Conservation (phyloP, 2,797 vertebrate genomes). For the Nasua narica region DNA sequence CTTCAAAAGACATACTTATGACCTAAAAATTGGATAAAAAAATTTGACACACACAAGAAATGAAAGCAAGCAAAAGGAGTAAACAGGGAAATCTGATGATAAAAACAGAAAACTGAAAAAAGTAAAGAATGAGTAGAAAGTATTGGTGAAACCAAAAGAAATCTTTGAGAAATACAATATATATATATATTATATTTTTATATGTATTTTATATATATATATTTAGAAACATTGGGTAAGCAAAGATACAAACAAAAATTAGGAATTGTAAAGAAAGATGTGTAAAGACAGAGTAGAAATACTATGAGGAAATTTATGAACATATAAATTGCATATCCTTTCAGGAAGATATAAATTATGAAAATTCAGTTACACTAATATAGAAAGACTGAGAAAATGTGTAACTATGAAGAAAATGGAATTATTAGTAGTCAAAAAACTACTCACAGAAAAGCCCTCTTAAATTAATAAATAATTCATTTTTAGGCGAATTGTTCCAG, state of each 20-base stretch:
- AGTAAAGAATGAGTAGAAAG: neutral
- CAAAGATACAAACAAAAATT: neutral
- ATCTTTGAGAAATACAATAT: neutral
- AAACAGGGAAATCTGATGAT: neutral
- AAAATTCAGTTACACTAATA: neutral
- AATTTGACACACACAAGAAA: neutral
- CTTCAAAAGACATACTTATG: neutral
- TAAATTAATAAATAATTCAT: neutral
- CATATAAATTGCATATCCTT: neutral
- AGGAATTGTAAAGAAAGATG: neutral
- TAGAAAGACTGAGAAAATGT: neutral
- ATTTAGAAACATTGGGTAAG: neutral
- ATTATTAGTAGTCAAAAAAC: neutral
- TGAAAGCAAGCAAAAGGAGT: neutral
- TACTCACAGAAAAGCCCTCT: neutral
- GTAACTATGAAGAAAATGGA: neutral
- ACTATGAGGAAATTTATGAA: neutral
- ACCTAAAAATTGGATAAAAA: neutral
- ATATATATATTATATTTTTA: too few relatives aligned
- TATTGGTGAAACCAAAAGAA: neutral
- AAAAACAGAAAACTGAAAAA: neutral
- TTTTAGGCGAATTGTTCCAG: neutral
- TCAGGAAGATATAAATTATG: neutral
- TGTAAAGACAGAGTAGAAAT: neutral
- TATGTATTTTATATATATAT: too few relatives aligned